Evolutionary conservation across 2,797 vertebrate genomes (phyloP), one percentile per base, ranked within the genome.

Genomic region (Phyllotis vaccarum): DNA sequence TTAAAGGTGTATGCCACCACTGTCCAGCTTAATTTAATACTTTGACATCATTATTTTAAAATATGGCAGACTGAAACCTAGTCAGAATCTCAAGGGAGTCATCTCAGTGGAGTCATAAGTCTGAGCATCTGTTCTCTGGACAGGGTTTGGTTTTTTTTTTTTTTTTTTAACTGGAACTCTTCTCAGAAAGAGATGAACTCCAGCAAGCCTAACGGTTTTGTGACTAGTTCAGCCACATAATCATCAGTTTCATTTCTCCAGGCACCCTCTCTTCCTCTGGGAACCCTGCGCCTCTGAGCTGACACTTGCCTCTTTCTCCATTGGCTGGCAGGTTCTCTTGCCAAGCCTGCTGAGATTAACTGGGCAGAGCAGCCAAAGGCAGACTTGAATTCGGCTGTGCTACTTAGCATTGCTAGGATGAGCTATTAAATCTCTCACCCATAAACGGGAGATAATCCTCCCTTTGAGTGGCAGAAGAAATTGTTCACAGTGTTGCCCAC

Each of bases 151-250:
- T n/a, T n/a, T n/a, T n/a, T n/a, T n/a, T n/a, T n/a, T n/a, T n/a
- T n/a, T 96, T 96, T 97, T 96, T 90, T 75, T 92, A 62, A 92
- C 80, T 29, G 29, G 79, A 68, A 43, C n/a, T 86, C 37, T 92
- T 92, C 96, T 95, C 81, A 93, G 85, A 93, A 91, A 95, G 56
- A 93, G 92, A 62, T 90, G 70, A 97, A 96, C 94, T 90, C 87
- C 89, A 56, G 78, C 46, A 83, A 94, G 64, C 66, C 49, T 80
- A 86, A 40, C 92, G 79, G 92, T 95, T 91, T 89, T 93, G 58
- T 68, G 80, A 29, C 34, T 62, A 81, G 49, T 37, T 89, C 72
- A 91, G 86, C 60, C 79, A 91, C 80, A 87, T 87, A 70, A 70
- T 52, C 68, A 86, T 86, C 96, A 68, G 90, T 85, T 96, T 86